Evolutionary conservation across 2,797 vertebrate species (phyloP).

Genomic region (Acanthurus tractus): DNA sequence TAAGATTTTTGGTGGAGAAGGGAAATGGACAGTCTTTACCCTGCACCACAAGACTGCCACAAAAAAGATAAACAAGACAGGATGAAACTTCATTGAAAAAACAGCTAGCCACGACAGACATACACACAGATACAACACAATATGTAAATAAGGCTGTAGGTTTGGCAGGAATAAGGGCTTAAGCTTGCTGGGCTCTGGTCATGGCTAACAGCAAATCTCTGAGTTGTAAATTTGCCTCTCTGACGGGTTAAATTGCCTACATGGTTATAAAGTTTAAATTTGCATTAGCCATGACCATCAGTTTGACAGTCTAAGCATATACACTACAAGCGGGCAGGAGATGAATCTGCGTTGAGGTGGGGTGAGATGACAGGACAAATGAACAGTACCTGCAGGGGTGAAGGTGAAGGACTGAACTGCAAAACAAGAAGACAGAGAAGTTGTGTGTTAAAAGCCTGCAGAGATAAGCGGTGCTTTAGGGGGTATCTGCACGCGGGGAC

Average conservation of each 20-base stretch:
- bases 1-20: conserved; percentile 29
- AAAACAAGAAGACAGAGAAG: conserved; percentile 95
- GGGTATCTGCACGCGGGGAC: conserved; percentile 65
- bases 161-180: conserved; percentile 36
- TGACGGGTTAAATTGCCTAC: conserved; percentile 2
- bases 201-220: conserved; percentile 55
- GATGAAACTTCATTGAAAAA: conserved; percentile 49
- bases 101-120: conserved; percentile 47
- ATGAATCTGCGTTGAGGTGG: conserved; percentile 50
- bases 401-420: conserved; percentile 95
- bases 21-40: conserved; percentile 31
- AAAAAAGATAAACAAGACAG: conserved; percentile 41
- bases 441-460: conserved; percentile 87
- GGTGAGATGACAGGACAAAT: conserved; percentile 87
- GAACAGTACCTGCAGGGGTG: conserved; percentile 94
- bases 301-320: conserved; percentile 52
- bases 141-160: conserved; percentile 40
- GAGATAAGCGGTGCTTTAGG: conserved; percentile 73
- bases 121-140: conserved; percentile 58
- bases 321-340: conserved; percentile 53
- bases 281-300: conserved; percentile 63
- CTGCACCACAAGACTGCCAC: conserved; percentile 45
- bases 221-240: conserved; percentile 10
- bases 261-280: conserved; percentile 37
- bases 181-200: conserved; percentile 58